Percentiles rank a stretch among this genome's conserved stretches.
Evolutionary conservation across 2,797 vertebrate species (phyloP).

Genomic region (Antrozous pallidus): DNA sequence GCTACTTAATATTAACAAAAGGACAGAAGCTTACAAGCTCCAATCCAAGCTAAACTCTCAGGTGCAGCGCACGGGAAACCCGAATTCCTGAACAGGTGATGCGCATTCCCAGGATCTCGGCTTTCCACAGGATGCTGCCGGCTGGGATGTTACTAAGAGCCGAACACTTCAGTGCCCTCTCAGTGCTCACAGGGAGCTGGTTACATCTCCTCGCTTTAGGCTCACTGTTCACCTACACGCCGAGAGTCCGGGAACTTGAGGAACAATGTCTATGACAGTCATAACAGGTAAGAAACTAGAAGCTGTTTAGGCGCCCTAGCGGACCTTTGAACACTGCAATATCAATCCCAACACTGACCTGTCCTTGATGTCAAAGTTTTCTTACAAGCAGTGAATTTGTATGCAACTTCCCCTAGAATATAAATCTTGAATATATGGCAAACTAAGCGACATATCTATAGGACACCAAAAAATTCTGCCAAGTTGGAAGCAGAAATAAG

Average conservation of each 20-base stretch:
- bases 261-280: neutral
- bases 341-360: neutral
- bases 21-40: neutral
- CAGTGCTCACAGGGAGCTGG: neutral
- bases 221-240: neutral
- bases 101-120: neutral
- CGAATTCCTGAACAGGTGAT: constrained; percentile 6
- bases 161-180: neutral
- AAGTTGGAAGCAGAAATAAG: constrained; percentile 13
- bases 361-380: constrained; percentile 2
- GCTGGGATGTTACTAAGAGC: neutral
- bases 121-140: neutral
- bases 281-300: neutral
- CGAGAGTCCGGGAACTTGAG: constrained; percentile 5
- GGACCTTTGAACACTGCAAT: neutral
- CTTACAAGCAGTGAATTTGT: constrained; percentile 1
- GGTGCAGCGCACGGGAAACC: neutral
- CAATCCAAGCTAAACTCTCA: neutral
- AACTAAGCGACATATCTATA: neutral
- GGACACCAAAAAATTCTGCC: constrained; percentile 25
- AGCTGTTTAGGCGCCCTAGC: neutral
- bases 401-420: neutral
- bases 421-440: neutral
- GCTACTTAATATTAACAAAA: constrained; percentile 51
- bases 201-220: neutral